Base-by-base conservation (phyloP, 2,113 vertebrate species). In the Prinia subflava region DNA sequence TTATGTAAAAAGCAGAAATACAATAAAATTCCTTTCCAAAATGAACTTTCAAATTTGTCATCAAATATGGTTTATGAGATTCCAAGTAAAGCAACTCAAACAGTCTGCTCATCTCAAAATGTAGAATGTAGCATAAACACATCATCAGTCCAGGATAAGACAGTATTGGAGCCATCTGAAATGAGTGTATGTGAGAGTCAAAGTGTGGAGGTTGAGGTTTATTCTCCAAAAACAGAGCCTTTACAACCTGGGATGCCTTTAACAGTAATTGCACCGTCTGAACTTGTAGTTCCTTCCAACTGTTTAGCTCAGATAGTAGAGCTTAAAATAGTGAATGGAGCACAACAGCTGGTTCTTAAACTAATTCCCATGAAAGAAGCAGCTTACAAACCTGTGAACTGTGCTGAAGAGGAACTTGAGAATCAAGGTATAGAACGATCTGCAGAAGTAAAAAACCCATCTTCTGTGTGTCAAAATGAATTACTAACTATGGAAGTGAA, bases 241-340 rank as follows among this genome's bases (percentile, higher is more conserved):
- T 96, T 98, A 25, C 98, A 98, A 59, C 98, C 98, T 30, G 98
- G 98, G 49, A 96, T 98, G 94, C 98, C 99, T 11, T 94, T 99
- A 81, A 99, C 98, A 0, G 98, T 99, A 9, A 97, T 99, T 80
- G 98, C 99, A 3, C 99, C 99, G 0, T 98, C 99, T 24, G 98
- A 99, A 73, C 97, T 99, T 12, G 97, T 98, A 13, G 98, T 99
- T 68, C 99, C 99, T 15, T 97, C 98, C 7, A 99, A 99, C 87
- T 99, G 99, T 94, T 96, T 99, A 85, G 99, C 99, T 63, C 98
- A 99, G 95, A 90, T 99, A 69, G 97, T 99, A n/a, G 99, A 99
- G 27, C 98, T 99, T 60, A 99, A 99, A 97, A 98, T 98, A 33
- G 98, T 99, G 56, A 99, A 99, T 4, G 99, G 98, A 41, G 97